Conservation (phyloP, 1,140 invertebrate genomes). For the Ceratina australensis region DNA sequence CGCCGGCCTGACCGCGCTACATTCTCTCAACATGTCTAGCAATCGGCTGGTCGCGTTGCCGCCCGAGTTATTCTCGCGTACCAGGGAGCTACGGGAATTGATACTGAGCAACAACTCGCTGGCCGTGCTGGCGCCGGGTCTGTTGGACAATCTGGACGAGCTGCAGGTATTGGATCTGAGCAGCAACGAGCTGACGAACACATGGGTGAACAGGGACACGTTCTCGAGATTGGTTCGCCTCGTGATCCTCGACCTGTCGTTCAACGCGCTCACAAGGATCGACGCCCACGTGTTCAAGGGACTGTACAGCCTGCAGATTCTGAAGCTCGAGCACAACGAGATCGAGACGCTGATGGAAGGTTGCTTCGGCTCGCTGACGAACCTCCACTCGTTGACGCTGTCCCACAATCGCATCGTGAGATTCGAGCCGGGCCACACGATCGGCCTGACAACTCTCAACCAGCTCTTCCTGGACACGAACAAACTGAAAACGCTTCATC, state of each 20-base stretch:
- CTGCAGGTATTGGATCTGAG: slow-evolving; percentile 89
- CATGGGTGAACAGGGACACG: slow-evolving; percentile 89
- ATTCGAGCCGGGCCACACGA: slow-evolving; percentile 85
- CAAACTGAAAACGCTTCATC: slow-evolving; percentile 84
- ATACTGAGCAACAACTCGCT: slow-evolving; percentile 91
- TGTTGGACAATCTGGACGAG: slow-evolving; percentile 87
- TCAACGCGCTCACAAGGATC: slow-evolving; percentile 86
- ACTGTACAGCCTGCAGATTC: slow-evolving; percentile 86
- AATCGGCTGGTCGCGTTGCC: slow-evolving; percentile 88
- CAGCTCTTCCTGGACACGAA: slow-evolving; percentile 89
- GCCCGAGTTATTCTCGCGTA: slow-evolving; percentile 86
- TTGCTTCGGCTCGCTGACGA: slow-evolving; percentile 87
- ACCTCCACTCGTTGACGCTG: slow-evolving; percentile 87
- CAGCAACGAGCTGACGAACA: slow-evolving; percentile 87
- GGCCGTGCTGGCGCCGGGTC: slow-evolving; percentile 86
- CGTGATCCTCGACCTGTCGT: slow-evolving; percentile 87
- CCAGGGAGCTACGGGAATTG: slow-evolving; percentile 84
- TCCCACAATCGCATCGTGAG: slow-evolving; percentile 86
- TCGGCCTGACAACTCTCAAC: slow-evolving; percentile 86
- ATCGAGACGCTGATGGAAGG: slow-evolving; percentile 86
- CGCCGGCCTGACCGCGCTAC: slow-evolving; percentile 83
- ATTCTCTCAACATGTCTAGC: slow-evolving; percentile 87
- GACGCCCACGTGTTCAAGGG: slow-evolving; percentile 87
- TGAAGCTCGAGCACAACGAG: slow-evolving; percentile 88
- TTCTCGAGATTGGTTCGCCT: slow-evolving; percentile 87